Percentiles rank a stretch among this genome's conserved stretches.
Evolutionary conservation across 2,113 vertebrate species (phyloP).

Genomic region (Cepphus grylle): DNA sequence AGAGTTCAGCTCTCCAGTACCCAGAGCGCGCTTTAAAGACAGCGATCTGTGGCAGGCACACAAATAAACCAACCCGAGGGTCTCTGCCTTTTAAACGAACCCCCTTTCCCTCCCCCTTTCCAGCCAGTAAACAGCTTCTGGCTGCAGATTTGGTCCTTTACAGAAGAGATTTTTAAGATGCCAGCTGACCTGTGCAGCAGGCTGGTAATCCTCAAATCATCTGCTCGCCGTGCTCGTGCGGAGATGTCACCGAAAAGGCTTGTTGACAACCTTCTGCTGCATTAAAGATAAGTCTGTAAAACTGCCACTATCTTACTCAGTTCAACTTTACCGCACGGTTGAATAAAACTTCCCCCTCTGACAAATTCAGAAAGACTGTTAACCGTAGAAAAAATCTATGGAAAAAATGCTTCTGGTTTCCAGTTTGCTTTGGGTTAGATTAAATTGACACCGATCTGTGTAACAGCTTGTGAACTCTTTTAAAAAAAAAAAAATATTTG

Average conservation of each 20-base stretch:
- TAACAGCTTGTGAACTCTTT: not conserved
- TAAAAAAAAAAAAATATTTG: not conserved
- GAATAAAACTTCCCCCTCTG: not conserved
- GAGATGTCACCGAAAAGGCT: constrained; percentile 50
- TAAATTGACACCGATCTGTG: not conserved
- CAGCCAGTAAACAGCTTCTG: constrained; percentile 56
- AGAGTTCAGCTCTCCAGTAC: not conserved
- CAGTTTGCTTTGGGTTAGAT: not conserved
- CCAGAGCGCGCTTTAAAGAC: not conserved
- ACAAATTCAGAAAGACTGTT: not conserved
- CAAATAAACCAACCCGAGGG: not conserved
- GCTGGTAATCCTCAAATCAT: constrained; percentile 66
- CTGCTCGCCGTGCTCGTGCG: not conserved
- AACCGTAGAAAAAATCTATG: not conserved
- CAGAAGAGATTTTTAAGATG: constrained; percentile 55
- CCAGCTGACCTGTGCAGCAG: constrained; percentile 54
- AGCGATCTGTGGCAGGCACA: not conserved
- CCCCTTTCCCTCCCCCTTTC: not conserved
- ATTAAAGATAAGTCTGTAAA: constrained; percentile 42
- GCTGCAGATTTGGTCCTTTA: constrained; percentile 38
- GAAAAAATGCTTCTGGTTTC: not conserved
- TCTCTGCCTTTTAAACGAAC: not conserved
- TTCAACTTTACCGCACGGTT: not conserved
- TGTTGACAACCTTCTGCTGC: constrained; percentile 59
- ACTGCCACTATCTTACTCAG: not conserved